Evolutionary conservation across 1,140 invertebrate species (phyloP).

Genomic region (Brachionus sp.): DNA sequence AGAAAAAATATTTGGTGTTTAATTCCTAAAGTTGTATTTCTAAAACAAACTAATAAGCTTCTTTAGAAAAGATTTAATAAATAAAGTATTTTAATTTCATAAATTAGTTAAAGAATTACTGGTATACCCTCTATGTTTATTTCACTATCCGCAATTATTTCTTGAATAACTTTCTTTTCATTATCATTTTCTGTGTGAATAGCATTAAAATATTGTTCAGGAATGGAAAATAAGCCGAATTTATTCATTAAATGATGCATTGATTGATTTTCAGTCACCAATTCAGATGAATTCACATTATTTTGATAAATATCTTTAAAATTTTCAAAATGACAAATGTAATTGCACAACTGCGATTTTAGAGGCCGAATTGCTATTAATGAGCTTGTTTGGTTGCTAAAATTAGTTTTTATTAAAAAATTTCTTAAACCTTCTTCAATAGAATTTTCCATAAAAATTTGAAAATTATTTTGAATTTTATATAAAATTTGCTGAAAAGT

Average conservation of each 20-base stretch:
- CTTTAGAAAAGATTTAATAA: background rate
- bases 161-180: background rate
- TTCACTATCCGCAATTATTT: background rate
- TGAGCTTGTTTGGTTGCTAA: background rate
- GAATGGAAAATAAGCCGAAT: background rate
- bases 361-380: background rate
- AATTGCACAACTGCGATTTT: conserved; percentile 15
- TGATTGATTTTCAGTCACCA: background rate
- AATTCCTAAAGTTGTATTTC: no score
- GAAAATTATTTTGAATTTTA: background rate
- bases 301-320: background rate
- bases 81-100: background rate
- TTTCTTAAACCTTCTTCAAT: background rate
- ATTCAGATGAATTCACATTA: background rate
- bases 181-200: background rate
- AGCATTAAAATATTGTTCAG: background rate
- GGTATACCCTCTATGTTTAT: background rate
- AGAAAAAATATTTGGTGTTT: no score
- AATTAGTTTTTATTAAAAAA: background rate
- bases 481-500: background rate
- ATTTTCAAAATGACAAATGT: conserved; percentile 42
- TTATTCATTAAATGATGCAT: background rate
- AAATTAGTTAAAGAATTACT: background rate
- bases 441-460: background rate
- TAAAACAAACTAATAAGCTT: no score